phyloP scores from a whole-genome alignment of 2,797 vertebrate species.

The Hybognathus amarus region DNA sequence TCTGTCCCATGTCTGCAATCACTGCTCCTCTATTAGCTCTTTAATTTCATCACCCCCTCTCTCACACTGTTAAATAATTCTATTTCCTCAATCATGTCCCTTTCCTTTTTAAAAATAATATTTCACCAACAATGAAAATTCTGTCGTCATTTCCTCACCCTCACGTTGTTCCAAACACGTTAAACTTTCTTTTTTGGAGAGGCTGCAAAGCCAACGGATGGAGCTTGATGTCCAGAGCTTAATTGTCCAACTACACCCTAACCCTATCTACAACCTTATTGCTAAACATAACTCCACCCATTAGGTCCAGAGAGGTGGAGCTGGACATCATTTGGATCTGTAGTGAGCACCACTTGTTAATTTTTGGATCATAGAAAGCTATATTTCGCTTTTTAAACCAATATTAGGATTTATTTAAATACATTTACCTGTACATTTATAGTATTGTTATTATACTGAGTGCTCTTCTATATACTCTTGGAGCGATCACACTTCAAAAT shows the following conservation, averaged over 20 bases:
- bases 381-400: neutral
- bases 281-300: neutral
- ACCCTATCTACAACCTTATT: neutral
- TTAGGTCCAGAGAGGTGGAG: neutral
- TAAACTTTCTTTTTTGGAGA: neutral
- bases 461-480: neutral
- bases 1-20: conserved; percentile 9
- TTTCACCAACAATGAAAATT: neutral
- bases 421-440: no score
- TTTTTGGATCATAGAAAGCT: neutral
- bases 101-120: neutral
- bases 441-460: neutral
- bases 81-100: conserved; percentile 2
- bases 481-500: neutral
- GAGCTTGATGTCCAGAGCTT: neutral
- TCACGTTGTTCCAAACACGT: neutral
- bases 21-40: conserved; percentile 1
- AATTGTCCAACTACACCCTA: neutral
- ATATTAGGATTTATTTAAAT: neutral
- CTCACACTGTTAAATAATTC: conserved; percentile 2
- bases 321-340: neutral
- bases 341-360: neutral
- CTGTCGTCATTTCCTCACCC: neutral
- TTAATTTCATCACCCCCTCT: conserved; percentile 17
- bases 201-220: neutral